These are phyloP conservation scores for Pseudobourletiella spinata DNA, from an alignment of 1,140 invertebrate genomes.

Conservation along the genomic window DNA sequence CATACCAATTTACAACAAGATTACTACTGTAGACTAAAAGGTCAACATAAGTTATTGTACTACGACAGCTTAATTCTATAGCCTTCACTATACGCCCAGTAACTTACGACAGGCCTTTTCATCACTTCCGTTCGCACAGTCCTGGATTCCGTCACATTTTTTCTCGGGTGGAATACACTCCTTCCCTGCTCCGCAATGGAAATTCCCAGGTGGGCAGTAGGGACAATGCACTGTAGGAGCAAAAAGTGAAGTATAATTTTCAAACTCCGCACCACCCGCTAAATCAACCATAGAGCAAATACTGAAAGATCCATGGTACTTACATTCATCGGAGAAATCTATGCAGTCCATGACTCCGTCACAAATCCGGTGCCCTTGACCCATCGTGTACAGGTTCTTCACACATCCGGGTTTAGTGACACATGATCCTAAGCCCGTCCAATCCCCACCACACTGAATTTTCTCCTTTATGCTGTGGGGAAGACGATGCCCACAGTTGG, in stretches of 20 bases:
- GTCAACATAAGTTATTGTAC: background rate
- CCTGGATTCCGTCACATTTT: constrained; percentile 67
- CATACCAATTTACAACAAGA: constrained; percentile 18
- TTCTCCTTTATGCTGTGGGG: constrained; percentile 56
- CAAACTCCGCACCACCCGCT: background rate
- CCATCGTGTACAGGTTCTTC: constrained; percentile 56
- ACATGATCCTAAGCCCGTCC: constrained; percentile 60
- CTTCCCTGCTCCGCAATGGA: constrained; percentile 67
- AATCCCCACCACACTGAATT: constrained; percentile 65
- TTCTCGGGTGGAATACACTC: constrained; percentile 59
- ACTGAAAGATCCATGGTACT: no score
- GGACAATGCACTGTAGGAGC: constrained; percentile 38
- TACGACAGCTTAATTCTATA: constrained; percentile 41
- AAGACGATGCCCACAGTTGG: constrained; percentile 65
- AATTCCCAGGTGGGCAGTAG: constrained; percentile 57
- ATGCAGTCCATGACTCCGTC: constrained; percentile 75
- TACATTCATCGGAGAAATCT: constrained; percentile 67
- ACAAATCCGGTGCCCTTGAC: constrained; percentile 63
- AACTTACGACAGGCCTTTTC: constrained; percentile 75
- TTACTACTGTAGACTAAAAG: no score
- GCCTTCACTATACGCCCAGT: no score
- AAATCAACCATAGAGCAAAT: no score
- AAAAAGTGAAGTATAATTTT: constrained; percentile 10
- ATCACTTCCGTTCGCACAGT: constrained; percentile 77
- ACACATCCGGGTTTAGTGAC: constrained; percentile 66